Evolutionary conservation across 2,888 invertebrate species (phyloP), one percentile per base, ranked within the genome.

Genomic region (Hypselothyrea guttata): DNA sequence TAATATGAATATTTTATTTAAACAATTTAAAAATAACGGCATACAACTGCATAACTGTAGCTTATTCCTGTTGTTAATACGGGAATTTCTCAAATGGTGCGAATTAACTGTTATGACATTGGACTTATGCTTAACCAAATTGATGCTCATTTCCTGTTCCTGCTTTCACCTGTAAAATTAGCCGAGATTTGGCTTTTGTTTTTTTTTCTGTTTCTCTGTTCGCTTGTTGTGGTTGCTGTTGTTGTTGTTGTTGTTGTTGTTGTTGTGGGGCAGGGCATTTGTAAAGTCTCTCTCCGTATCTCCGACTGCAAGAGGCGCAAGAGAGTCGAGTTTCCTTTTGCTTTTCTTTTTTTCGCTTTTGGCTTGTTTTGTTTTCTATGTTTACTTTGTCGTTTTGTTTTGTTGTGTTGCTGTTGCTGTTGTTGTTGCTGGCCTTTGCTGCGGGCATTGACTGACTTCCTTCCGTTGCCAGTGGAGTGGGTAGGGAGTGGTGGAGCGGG

Each of bases 401-500:
- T 77, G 77, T 84, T 66, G 74, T 81, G 60, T 41, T 63, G 57
- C 74, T 69, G 73, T 47, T 68, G 52, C n/a, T n/a, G n/a, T n/a
- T n/a, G n/a, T n/a, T n/a, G 71, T 75, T 65, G 70, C 40, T 65
- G 49, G 60, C 60, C 65, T 62, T 65, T 57, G 83, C 83, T 85
- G 79, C 78, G 85, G 78, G 85, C 85, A 85, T 85, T 83, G 83
- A 78, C 85, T 75, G 85, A 78, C 79, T 83, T 78, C 79, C 78
- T 73, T 76, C 74, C 73, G 73, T 58, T 33, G 31, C 22, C 8
- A 7, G 8, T 15, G n/a, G 47, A n/a, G 37, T 11, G 16, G 30
- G 8, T 8, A 30, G n/a, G 38, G 18, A 13, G 3, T 2, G 40
- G 27, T 18, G 1, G 34, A 35, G 38, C 8, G 11, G 40, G 38